Evolutionary conservation across 2,113 vertebrate species (phyloP), one percentile per base, ranked within the genome.

Genomic region (Pelecanus crispus): DNA sequence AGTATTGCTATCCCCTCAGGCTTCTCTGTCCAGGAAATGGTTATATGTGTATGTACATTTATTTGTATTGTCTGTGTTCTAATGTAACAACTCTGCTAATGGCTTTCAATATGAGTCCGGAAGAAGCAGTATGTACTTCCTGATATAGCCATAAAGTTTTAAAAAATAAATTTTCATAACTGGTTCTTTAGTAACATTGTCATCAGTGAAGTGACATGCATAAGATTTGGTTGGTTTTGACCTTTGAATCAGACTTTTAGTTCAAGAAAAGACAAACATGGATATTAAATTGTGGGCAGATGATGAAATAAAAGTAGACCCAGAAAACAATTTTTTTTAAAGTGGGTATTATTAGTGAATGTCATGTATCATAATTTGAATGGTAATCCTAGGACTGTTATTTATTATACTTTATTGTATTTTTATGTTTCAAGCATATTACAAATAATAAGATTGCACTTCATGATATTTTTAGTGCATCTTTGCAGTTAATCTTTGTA

Each of bases 301-400:
- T 81, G 79, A 92, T 7, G 13, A 83, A 93, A 95, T 88, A 83
- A 88, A 94, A 91, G 94, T 66, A 92, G 81, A 38, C 85, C 31
- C 67, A 95, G 55, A 88, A 95, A 74, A 53, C 3, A 15, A 5
- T 52, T 63, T 50, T 71, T 90, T 82, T 77, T 40, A 2, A 79
- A 95, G 53, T 88, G 16, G 79, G 52, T 94, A 75, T 85, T 86
- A 83, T 65, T 91, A 53, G 34, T 95, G 78, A 94, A 96, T 95
- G 88, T 96, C 85, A 96, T 40, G 62, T 88, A 95, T 83, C 83
- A 66, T 86, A 96, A 96, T 93, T 75, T 67, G 42, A 63, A 15
- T 81, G 28, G 79, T 95, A 97, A 94, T 92, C 53, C 42, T 24
- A 90, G 32, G 40, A 84, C 75, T 67, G 47, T 82, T 96, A 81